These are phyloP conservation scores for Hyperoodon ampullatus DNA, from an alignment of 2,113 vertebrate genomes.

Conservation along the genomic window DNA sequence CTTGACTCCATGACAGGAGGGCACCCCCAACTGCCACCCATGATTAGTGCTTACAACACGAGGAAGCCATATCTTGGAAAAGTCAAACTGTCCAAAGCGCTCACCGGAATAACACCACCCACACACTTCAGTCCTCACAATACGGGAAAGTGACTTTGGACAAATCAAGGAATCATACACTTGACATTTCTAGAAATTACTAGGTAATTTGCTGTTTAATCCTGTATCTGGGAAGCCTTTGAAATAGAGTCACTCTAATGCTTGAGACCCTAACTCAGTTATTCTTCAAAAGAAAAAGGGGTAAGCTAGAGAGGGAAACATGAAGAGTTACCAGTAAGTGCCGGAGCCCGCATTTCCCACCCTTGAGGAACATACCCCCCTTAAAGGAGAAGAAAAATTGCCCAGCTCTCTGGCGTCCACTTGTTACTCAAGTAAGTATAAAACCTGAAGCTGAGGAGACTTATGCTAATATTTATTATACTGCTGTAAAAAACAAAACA, in stretches of 20 bases:
- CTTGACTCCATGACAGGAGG: neutral
- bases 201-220: neutral
- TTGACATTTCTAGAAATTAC: conserved; percentile 1
- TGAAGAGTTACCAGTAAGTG: neutral
- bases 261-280: neutral
- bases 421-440: conserved; percentile 22
- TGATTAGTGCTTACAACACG: neutral
- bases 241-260: neutral
- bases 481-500: neutral
- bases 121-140: neutral
- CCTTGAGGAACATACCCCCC: neutral
- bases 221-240: neutral
- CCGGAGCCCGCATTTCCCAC: neutral
- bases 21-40: neutral
- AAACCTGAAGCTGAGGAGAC: neutral
- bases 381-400: neutral
- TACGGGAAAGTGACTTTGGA: neutral
- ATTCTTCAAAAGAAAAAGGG: conserved; percentile 5
- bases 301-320: neutral
- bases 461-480: neutral
- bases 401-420: neutral
- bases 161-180: neutral
- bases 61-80: neutral
- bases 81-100: neutral
- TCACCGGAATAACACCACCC: neutral